A percentile compares a stretch with the other conserved stretches of the same genome.
phyloP scores from a whole-genome alignment of 2,797 vertebrate species.

The Alauda arvensis region DNA sequence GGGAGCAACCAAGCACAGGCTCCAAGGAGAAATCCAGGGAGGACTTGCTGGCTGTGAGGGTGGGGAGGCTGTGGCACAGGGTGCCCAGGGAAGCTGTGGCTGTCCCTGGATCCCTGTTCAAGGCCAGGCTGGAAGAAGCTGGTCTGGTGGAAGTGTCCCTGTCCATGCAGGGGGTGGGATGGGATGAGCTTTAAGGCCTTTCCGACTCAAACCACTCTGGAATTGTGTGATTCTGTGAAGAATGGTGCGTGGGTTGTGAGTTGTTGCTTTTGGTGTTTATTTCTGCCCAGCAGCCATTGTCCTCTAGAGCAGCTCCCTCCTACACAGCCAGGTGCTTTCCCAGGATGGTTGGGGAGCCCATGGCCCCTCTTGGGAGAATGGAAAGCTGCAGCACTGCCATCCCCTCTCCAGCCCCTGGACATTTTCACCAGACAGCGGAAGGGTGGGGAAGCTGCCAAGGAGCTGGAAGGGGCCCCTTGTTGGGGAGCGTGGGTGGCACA shows the following conservation, averaged over 20 bases:
- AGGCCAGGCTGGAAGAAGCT: neutral
- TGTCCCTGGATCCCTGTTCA: neutral
- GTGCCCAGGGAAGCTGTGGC: neutral
- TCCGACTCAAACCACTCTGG: neutral
- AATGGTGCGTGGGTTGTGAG: neutral
- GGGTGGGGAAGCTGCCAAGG: neutral
- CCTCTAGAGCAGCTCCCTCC: neutral
- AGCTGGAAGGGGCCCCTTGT: neutral
- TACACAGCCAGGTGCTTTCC: neutral
- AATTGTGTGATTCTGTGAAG: neutral
- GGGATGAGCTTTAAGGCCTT: neutral
- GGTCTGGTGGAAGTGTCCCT: accelerated
- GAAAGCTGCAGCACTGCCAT: neutral
- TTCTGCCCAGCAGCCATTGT: accelerated
- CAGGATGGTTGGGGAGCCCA: neutral
- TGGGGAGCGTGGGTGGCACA: neutral
- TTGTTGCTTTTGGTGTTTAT: neutral
- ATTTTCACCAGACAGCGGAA: neutral
- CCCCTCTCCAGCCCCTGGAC: neutral
- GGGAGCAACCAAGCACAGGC: accelerated
- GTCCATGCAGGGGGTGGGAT: neutral
- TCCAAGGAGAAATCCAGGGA: neutral
- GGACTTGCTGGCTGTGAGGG: neutral
- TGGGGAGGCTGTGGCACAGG: neutral
- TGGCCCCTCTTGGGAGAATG: neutral